Evolutionary conservation across 2,888 invertebrate genomes (phyloP).

Genomic region (Eurois occulta): DNA sequence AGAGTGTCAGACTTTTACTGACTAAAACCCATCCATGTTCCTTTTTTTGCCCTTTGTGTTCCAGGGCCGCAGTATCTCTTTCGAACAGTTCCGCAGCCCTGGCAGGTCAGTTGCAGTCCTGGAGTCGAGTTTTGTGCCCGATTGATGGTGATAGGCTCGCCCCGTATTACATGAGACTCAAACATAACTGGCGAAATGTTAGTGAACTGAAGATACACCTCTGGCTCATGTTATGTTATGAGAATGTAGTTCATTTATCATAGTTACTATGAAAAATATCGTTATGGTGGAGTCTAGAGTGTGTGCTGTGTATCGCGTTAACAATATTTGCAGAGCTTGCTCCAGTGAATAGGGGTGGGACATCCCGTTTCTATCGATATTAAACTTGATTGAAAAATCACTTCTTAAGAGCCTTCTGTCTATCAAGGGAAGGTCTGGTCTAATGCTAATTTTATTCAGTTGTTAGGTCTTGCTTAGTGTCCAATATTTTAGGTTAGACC

Average conservation of each 20-base stretch:
- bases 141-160: background rate
- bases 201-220: background rate
- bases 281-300: conserved; percentile 5
- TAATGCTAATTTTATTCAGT: background rate
- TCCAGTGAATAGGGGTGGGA: conserved; percentile 24
- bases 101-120: background rate
- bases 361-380: conserved; percentile 6
- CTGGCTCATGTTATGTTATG: background rate
- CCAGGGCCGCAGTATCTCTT: too few species aligned
- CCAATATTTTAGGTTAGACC: too few species aligned
- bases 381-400: background rate
- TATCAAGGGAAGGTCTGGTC: background rate
- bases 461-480: too few species aligned
- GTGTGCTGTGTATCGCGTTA: conserved; percentile 35
- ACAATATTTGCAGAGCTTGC: conserved; percentile 43
- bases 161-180: background rate
- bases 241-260: background rate
- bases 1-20: too few species aligned
- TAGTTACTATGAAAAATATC: background rate
- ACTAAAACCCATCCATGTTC: too few species aligned
- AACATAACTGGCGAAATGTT: background rate
- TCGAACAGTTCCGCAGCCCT: too few species aligned
- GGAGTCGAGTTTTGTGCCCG: background rate
- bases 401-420: background rate
- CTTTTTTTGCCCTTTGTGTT: too few species aligned